phyloP scores from a whole-genome alignment of 1,140 invertebrate genomes.

The Stenopsyche tienmushanensis region DNA sequence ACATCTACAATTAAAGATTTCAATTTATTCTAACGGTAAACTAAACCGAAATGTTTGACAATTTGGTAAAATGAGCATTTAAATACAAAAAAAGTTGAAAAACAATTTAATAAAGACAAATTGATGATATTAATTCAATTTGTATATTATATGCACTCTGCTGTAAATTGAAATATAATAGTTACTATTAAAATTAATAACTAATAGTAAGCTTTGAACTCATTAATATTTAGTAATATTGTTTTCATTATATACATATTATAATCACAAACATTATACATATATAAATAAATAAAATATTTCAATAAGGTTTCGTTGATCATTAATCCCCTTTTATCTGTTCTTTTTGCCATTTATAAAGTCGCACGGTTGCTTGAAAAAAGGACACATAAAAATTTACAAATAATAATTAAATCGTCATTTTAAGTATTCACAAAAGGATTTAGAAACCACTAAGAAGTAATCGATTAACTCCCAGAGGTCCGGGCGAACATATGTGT shows the following conservation, averaged over 20 bases:
- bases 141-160: too few species aligned
- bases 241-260: conserved; percentile 4
- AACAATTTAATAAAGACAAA: too few species aligned
- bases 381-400: neutral
- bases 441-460: too few species aligned
- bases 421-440: too few species aligned
- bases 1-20: neutral
- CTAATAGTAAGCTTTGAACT: conserved; percentile 11
- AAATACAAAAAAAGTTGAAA: too few species aligned
- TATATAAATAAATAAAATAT: conserved; percentile 16
- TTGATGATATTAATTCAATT: too few species aligned
- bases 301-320: conserved; percentile 20
- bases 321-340: too few species aligned
- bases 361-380: neutral
- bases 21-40: neutral
- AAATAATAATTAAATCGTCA: neutral
- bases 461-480: too few species aligned
- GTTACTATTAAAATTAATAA: conserved; percentile 4
- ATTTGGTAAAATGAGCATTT: neutral
- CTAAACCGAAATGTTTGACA: neutral
- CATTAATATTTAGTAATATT: conserved; percentile 9
- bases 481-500: too few species aligned
- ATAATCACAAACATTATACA: neutral
- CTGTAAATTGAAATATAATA: conserved; percentile 16
- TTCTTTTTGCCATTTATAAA: neutral